Base-by-base conservation (phyloP, 1,140 invertebrate genomes). In the Calliopsis andreniformis region DNA sequence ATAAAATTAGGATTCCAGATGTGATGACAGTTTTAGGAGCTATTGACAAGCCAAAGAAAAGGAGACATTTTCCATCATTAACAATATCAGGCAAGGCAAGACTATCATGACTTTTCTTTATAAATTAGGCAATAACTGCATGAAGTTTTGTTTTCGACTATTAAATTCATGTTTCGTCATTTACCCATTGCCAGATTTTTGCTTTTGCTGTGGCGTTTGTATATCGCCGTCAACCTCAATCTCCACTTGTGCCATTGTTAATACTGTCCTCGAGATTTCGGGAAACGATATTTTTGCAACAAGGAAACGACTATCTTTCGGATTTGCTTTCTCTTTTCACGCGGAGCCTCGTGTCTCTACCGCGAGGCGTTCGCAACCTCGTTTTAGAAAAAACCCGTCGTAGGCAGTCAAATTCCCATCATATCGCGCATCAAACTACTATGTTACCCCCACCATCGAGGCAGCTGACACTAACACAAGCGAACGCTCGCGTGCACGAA, bases 201-300 rank as follows among this genome's bases (percentile, higher is more conserved):
- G 49, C 14, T 87, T 86, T 25, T 87, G 81, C 20, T 66, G 63
- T 0, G 75, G 20, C 25, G 28, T 55, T 23, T 87, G 78, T 55
- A 88, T 88, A 2, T 87, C 83, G 0, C 87, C 87, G 7, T 66
- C 66, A 20, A 89, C 59, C n/a, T 88, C 69, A 14, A 89, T 83
- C 30, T 84, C 67, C n/a, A 89, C 80, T 28, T 83, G 72, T 25
- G 85, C 63, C 88, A 89, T 89, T 39, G 35, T 39, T 10, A 10
- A 39, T 5, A 39, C 35, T 39, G 35, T 8, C 30, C 23, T n/a
- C 12, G n/a, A n/a, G 42, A n/a, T n/a, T n/a, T n/a, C n/a, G n/a
- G n/a, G n/a, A n/a, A n/a, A n/a, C n/a, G n/a, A n/a, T n/a, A n/a
- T n/a, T n/a, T n/a, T n/a, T n/a, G n/a, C n/a, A n/a, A 75, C 12